phyloP scores from a whole-genome alignment of 1,140 invertebrate genomes.

The Plectrocnemia conspersa region DNA sequence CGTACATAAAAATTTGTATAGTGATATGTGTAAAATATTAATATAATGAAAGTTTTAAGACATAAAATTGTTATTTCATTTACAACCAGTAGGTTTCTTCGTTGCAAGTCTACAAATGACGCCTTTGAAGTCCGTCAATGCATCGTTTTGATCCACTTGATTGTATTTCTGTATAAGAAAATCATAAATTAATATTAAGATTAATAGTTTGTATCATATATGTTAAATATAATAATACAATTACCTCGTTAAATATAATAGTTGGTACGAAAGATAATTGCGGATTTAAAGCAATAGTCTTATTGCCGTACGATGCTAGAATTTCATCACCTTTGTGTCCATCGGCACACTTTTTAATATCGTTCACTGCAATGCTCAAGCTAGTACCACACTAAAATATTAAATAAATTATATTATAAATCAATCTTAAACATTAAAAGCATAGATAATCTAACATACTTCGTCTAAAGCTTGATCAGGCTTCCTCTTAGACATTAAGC shows the following conservation, averaged over 20 bases:
- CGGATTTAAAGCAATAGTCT: conserved; percentile 50
- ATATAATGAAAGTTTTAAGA: no score
- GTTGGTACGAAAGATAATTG: conserved; percentile 59
- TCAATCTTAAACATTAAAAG: neutral
- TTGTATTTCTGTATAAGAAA: conserved; percentile 29
- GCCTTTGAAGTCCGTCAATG: conserved; percentile 26
- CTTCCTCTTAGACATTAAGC: conserved; percentile 45
- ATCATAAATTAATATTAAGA: conserved; percentile 1
- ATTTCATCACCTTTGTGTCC: conserved; percentile 50
- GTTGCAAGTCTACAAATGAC: conserved; percentile 28
- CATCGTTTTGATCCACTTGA: conserved; percentile 19
- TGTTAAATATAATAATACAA: conserved; percentile 14
- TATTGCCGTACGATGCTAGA: conserved; percentile 53
- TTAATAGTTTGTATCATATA: neutral
- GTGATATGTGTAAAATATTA: no score
- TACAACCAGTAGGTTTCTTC: conserved; percentile 18
- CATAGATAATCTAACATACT: conserved; percentile 35
- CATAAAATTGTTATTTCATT: no score
- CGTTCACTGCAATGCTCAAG: conserved; percentile 29
- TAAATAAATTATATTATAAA: neutral
- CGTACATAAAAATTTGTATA: no score
- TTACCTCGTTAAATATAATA: conserved; percentile 54
- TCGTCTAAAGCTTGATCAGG: conserved; percentile 45
- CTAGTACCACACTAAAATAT: conserved; percentile 25
- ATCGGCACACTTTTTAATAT: conserved; percentile 44